Evolutionary conservation across 1,140 invertebrate genomes (phyloP), one percentile per base, ranked within the genome.

Genomic region (Dreissena polymorpha): DNA sequence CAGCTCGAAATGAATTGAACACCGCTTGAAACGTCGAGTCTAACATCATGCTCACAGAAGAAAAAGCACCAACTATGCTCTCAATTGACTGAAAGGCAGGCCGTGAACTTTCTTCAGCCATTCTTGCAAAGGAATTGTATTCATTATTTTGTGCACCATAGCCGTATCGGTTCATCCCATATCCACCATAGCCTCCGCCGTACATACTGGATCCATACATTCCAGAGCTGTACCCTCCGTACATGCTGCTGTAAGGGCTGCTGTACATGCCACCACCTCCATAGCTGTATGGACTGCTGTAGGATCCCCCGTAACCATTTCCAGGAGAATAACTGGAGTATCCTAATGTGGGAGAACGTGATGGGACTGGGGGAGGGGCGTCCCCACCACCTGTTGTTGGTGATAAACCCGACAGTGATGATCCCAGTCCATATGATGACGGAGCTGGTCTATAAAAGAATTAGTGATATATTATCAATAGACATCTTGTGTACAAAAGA

Each of bases 11-110:
- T 10, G 98, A 99, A 92, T 96, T 98, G 16, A 98, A 97, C 87
- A 99, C 95, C 23, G 98, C 98, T 93, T 97, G 96, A 91, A 98
- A 98, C 82, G 98, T 99, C 18, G 97, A 99, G 90, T 99, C 98
- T 50, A 99, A 93, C 97, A 99, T 98, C 95, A 98, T 97, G 27
- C 97, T 97, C 13, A 99, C 95, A 68, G 98, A 98, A 29, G 96
- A 96, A 90, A 99, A 97, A 23, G 98, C 97, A 72, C 96, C 95
- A 0, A 99, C 97, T 80, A 99, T 94, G 80, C 97, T 96, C 93
- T 99, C 97, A 87, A 99, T 97, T 18, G 97, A 98, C 89, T 98
- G 96, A 93, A 99, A 99, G 21, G 98, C 97, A 74, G 96, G 96
- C 73, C 97, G 94, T 0, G 97, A 97, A 88, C 95, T 97, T 88